A percentile compares a stretch with the other conserved stretches of the same genome.
Evolutionary conservation across 2,797 vertebrate genomes (phyloP).

Genomic region (Mionectes olivaceus): DNA sequence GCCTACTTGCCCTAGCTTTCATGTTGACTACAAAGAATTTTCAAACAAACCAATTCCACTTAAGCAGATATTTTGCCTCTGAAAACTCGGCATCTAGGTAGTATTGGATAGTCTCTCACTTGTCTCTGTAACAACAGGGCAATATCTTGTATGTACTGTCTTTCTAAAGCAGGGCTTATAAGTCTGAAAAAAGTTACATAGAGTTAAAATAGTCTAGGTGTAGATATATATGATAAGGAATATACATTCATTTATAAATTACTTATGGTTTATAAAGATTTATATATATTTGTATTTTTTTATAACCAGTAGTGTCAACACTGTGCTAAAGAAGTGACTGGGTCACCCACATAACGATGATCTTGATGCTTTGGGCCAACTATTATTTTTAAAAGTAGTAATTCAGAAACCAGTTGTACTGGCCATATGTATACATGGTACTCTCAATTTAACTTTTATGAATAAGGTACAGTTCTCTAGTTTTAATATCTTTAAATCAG

Average conservation of each 20-base stretch:
- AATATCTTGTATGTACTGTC: background rate
- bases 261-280: background rate
- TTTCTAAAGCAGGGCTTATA: background rate
- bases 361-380: background rate
- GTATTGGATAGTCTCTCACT: background rate
- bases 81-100: background rate
- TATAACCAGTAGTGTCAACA: background rate
- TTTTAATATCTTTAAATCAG: background rate
- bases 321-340: background rate
- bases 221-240: background rate
- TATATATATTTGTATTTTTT: background rate
- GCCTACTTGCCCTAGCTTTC: background rate
- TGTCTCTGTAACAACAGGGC: background rate
- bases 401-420: background rate
- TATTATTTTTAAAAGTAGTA: background rate
- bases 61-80: background rate
- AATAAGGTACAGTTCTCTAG: background rate
- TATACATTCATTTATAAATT: background rate
- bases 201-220: background rate
- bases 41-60: background rate
- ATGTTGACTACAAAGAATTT: background rate
- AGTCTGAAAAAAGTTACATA: background rate
- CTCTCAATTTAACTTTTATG: background rate
- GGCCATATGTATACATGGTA: background rate
- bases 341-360: too few species aligned